Evolutionary conservation across 2,888 invertebrate genomes (phyloP).

Genomic region (Pseudolycoriella hygida): DNA sequence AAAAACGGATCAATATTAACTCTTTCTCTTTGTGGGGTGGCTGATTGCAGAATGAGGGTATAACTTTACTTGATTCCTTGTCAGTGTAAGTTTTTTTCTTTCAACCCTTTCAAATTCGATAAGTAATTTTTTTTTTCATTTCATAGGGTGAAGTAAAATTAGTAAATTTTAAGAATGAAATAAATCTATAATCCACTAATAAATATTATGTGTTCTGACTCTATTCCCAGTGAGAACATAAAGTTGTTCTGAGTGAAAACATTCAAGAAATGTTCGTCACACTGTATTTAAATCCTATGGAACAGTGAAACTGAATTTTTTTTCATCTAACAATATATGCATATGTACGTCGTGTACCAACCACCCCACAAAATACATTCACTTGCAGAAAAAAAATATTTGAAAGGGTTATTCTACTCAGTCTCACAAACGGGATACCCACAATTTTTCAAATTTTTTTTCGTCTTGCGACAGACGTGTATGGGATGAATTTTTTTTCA

Average conservation of each 20-base stretch:
- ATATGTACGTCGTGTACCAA: not conserved
- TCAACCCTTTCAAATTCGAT: not conserved
- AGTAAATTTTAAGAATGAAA: not conserved
- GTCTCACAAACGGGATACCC: no score
- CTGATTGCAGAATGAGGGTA: not conserved
- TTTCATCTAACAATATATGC: not conserved
- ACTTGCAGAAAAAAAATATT: not conserved
- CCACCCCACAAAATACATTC: not conserved
- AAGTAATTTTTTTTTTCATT: not conserved
- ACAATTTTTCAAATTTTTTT: no score
- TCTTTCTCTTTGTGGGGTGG: conserved; percentile 3
- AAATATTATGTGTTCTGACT: not conserved
- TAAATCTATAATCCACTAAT: not conserved
- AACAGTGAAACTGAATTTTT: no score
- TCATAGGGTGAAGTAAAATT: not conserved
- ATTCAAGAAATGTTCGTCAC: not conserved
- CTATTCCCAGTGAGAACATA: not conserved
- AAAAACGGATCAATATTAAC: conserved; percentile 7
- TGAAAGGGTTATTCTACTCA: not conserved
- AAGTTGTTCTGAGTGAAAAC: not conserved
- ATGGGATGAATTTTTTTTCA: no score
- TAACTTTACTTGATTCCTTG: not conserved
- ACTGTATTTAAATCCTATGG: not conserved
- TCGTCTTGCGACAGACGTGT: no score
- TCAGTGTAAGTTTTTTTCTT: conserved; percentile 3